Base-by-base conservation (phyloP, 2,888 invertebrate genomes). In the Tetragonula carbonaria region DNA sequence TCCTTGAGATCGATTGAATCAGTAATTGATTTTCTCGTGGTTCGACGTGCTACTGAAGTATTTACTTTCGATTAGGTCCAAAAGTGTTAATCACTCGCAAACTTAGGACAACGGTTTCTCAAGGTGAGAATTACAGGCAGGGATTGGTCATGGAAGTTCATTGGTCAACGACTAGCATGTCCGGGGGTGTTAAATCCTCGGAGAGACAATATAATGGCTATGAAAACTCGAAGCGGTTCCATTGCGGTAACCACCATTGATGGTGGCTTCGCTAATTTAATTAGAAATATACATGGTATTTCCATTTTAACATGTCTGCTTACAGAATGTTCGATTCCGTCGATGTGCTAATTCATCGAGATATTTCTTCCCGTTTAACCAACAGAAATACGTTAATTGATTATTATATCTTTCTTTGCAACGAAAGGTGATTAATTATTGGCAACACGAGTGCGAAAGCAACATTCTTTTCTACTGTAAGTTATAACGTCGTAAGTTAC, bases 71-170 rank as follows among this genome's bases (percentile, higher is more conserved):
- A 92, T 92, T 88, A 85, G 70, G 67, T 78, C n/a, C 67, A 63
- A 59, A 92, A 91, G 92, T 92, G 92, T 90, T 92, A 92, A 92
- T 91, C 45, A 45, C 11, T 45, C 11, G 88, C 86, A n/a, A 11
- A 45, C 45, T 72, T 80, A 72, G 83, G 68, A 84, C 85, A 88
- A 76, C 87, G 86, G 68, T 70, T 74, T 74, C 71, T 62, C 75
- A 78, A 91, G 91, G 92, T 92, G 92, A 92, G 91, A 92, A 92
- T 92, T 91, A 89, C 88, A 82, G 84, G 77, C 84, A 84, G 86
- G 78, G 85, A 86, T 86, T 77, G 89, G 88, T 84, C 74, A 71
- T 78, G 78, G 78, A 87, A 88, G 88, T 88, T 68, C 88, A 91
- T 91, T 87, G 90, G 85, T 65, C 75, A 85, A 74, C 77, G 78